These are phyloP conservation scores for Saccopteryx leptura DNA, from an alignment of 2,113 vertebrate species.

Conservation along the genomic window DNA sequence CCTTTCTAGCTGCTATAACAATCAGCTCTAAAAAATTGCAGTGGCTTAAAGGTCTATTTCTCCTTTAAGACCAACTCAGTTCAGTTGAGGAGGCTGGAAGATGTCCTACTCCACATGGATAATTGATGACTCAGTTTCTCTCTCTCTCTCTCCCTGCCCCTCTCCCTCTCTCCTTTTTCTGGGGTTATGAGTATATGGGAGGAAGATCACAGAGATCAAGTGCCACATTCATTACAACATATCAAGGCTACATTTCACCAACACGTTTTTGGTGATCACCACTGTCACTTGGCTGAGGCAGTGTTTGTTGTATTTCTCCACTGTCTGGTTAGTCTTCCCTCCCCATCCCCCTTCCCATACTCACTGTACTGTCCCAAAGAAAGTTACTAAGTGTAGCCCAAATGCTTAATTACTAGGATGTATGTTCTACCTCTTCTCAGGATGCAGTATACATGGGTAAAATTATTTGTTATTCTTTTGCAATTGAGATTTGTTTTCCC, in stretches of 20 bases:
- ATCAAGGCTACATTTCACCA: neutral
- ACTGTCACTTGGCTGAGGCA: neutral
- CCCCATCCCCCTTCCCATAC: neutral
- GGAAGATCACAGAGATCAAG: neutral
- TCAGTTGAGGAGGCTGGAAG: neutral
- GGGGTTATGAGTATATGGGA: neutral
- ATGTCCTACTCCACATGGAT: neutral
- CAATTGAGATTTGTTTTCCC: neutral
- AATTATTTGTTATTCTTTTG: neutral
- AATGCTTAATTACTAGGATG: neutral
- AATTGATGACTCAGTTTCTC: neutral
- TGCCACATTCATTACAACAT: neutral
- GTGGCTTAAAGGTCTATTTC: neutral
- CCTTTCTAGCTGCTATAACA: neutral
- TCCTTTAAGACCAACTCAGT: neutral
- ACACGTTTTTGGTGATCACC: neutral
- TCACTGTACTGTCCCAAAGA: neutral
- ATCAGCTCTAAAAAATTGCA: neutral
- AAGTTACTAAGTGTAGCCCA: neutral
- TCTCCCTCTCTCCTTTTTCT: neutral
- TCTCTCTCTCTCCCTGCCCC: neutral
- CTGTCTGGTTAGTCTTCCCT: neutral
- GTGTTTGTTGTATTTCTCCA: neutral
- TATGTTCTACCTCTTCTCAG: neutral
- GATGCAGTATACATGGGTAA: neutral